phyloP scores from a whole-genome alignment of 35 echinoderm and acorn worm species.

The Apostichopus californicus region DNA sequence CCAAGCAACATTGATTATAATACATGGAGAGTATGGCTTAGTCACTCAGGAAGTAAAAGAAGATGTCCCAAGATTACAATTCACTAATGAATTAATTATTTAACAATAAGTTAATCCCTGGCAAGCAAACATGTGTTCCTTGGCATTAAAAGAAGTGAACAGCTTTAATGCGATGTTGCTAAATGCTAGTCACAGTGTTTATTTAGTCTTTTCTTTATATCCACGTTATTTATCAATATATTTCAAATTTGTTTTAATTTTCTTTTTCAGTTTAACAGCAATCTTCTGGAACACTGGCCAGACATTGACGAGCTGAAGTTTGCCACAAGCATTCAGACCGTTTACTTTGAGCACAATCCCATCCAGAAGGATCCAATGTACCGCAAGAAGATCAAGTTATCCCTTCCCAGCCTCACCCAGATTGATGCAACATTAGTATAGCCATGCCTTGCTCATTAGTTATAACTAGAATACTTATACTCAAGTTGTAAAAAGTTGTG shows the following conservation, averaged over 20 bases:
- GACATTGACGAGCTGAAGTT: conserved; percentile 81
- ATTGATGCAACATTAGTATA: conserved; percentile 80
- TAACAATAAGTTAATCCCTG: no score
- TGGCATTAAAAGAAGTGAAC: no score
- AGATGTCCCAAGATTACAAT: no score
- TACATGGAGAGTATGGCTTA: no score
- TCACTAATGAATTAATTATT: no score
- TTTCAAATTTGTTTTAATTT: background rate
- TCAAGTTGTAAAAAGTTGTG: background rate
- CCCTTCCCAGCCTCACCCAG: conserved; percentile 79
- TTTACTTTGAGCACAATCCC: conserved; percentile 95
- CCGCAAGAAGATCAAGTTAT: conserved; percentile 82
- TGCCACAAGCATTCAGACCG: conserved; percentile 73
- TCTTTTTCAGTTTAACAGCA: conserved; percentile 80
- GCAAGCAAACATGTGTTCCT: no score
- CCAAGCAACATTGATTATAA: no score
- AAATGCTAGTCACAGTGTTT: no score
- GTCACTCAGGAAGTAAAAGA: no score
- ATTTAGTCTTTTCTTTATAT: no score
- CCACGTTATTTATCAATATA: no score
- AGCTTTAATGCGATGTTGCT: no score
- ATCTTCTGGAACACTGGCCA: conserved; percentile 73
- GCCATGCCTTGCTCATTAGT: background rate
- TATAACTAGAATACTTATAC: background rate
- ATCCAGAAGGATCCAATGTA: conserved; percentile 90